These are phyloP conservation scores for Philypnodon macrostomus DNA, from an alignment of 2,797 vertebrate species.

Conservation along the genomic window DNA sequence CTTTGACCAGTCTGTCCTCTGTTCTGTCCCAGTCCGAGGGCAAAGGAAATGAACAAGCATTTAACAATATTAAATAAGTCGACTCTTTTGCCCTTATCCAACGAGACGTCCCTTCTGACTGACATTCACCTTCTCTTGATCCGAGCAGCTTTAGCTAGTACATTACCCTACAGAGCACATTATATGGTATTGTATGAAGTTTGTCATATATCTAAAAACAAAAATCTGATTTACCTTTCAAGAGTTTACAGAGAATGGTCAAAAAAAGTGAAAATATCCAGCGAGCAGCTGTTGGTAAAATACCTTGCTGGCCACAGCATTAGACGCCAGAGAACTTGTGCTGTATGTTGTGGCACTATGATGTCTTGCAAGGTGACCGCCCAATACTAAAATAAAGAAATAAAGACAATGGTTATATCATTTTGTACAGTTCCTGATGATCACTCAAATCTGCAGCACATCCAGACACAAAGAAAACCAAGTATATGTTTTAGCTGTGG, in stretches of 20 bases:
- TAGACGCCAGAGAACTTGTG: too few relatives aligned
- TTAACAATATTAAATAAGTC: constrained; percentile 58
- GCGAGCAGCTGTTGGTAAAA: too few relatives aligned
- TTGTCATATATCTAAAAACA: too few relatives aligned
- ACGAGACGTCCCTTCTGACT: background rate
- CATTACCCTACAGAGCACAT: background rate
- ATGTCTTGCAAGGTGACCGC: background rate
- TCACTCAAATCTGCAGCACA: constrained; percentile 19
- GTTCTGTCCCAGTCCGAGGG: constrained; percentile 25
- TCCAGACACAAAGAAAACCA: constrained; percentile 17
- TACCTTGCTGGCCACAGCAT: too few relatives aligned
- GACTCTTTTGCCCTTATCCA: constrained; percentile 9
- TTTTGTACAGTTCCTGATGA: constrained; percentile 12
- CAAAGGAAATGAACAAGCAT: constrained; percentile 58
- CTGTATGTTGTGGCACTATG: too few relatives aligned
- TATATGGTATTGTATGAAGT: too few relatives aligned
- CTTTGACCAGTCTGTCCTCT: constrained; percentile 47
- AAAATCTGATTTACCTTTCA: too few relatives aligned
- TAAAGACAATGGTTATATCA: constrained; percentile 5
- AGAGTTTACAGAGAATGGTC: too few relatives aligned
- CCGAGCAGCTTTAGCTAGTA: background rate
- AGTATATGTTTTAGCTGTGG: constrained; percentile 26
- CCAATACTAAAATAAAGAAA: constrained; percentile 4
- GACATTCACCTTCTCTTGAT: background rate
- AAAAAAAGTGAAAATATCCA: too few relatives aligned